A percentile compares a stretch with the other conserved stretches of the same genome.
Evolutionary conservation across 2,113 vertebrate genomes (phyloP).

Genomic region (Ochotona princeps): DNA sequence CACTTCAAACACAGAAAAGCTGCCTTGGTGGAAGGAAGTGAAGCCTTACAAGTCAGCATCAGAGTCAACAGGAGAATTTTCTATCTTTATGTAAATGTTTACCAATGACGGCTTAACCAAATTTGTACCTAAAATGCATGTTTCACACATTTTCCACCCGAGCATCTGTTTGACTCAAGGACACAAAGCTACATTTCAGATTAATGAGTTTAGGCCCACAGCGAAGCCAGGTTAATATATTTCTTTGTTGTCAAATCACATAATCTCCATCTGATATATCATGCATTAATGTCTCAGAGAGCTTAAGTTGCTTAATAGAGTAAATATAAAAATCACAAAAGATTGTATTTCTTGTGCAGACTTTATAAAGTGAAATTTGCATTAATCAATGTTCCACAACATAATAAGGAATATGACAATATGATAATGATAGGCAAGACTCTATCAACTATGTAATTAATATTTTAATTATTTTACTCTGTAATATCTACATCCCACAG

Average conservation of each 20-base stretch:
- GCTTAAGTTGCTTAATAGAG: constrained; percentile 18
- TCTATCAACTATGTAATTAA: constrained; percentile 82
- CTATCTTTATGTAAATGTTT: not conserved
- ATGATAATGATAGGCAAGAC: constrained; percentile 65
- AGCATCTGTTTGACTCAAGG: not conserved
- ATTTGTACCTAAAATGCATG: not conserved
- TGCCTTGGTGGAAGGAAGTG: not conserved
- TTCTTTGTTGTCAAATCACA: not conserved
- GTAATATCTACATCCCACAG: constrained; percentile 79
- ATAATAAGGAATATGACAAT: constrained; percentile 67
- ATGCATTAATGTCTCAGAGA: not conserved
- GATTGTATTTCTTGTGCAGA: constrained; percentile 70
- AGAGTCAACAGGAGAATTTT: not conserved
- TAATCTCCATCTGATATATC: not conserved
- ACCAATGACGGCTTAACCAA: not conserved
- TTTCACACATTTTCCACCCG: not conserved
- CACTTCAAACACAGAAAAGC: not conserved
- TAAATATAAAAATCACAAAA: constrained; percentile 60
- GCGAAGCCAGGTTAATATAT: constrained; percentile 10
- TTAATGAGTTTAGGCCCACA: not conserved
- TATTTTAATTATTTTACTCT: constrained; percentile 87
- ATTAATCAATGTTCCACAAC: constrained; percentile 73
- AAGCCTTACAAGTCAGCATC: not conserved
- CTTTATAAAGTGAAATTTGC: constrained; percentile 79
- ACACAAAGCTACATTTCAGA: constrained; percentile 4